These are phyloP conservation scores for Leptinotarsa rubiginosa DNA, from an alignment of 2,888 invertebrate species.

Conservation along the genomic window DNA sequence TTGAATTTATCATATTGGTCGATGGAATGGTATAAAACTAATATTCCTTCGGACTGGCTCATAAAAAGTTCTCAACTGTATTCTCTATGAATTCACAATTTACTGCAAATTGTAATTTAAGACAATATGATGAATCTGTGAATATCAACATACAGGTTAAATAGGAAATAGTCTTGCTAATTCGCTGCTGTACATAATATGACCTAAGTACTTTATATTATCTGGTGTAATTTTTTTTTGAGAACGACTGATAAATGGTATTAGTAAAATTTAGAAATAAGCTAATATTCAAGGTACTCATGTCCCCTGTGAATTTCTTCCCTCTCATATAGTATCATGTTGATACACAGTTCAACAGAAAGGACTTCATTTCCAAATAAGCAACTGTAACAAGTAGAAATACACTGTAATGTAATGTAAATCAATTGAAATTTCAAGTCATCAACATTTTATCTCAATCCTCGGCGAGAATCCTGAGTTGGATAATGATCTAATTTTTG, in stretches of 20 bases:
- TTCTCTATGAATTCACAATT: slow-evolving; percentile 40
- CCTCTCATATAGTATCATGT: slow-evolving; percentile 13
- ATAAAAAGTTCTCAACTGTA: slow-evolving; percentile 20
- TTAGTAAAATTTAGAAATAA: slow-evolving; percentile 46
- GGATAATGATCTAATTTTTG: background rate
- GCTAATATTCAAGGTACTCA: slow-evolving; percentile 7
- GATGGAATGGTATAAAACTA: background rate
- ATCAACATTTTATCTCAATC: too few relatives aligned
- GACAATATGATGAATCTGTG: slow-evolving; percentile 60
- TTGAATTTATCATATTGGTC: background rate
- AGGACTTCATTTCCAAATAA: background rate
- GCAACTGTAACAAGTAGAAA: background rate
- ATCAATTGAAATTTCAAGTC: too few relatives aligned
- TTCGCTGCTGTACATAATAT: slow-evolving; percentile 33
- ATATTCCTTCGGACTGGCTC: slow-evolving; percentile 1
- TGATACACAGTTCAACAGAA: background rate
- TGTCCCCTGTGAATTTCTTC: slow-evolving; percentile 11
- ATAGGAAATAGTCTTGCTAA: slow-evolving; percentile 52
- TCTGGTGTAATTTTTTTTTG: slow-evolving; percentile 35
- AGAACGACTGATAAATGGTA: slow-evolving; percentile 47
- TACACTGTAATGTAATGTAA: background rate
- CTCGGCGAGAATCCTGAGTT: background rate
- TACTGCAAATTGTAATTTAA: slow-evolving; percentile 51
- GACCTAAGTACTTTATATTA: slow-evolving; percentile 34
- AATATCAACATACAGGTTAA: slow-evolving; percentile 60